Percentiles rank a stretch among this genome's conserved stretches.
phyloP scores from a whole-genome alignment of 2,113 vertebrate species.

The Danio rerio region DNA sequence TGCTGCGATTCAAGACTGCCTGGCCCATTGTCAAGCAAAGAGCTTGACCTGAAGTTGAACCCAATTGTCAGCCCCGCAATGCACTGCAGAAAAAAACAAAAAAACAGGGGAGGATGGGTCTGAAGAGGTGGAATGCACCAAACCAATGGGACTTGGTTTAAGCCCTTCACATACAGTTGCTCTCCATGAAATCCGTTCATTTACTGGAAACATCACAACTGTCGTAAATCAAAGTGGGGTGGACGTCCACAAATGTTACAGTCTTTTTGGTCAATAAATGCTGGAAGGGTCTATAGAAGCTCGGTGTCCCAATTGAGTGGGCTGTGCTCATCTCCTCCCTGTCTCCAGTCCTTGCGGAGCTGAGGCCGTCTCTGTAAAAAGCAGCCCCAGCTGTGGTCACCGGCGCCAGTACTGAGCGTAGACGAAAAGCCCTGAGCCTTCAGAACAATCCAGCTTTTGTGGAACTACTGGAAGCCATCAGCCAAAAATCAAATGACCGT shows the following conservation, averaged over 20 bases:
- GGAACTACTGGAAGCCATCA: constrained; percentile 82
- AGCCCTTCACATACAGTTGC: neutral
- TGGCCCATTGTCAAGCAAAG: constrained; percentile 91
- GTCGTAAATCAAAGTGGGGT: constrained; percentile 14
- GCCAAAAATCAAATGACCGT: constrained; percentile 81
- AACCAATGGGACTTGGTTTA: constrained; percentile 10
- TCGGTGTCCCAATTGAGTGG: constrained; percentile 31
- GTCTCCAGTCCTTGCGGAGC: constrained; percentile 51
- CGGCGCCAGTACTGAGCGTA: constrained; percentile 76
- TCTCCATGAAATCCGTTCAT: constrained; percentile 11
- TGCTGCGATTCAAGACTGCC: constrained; percentile 95
- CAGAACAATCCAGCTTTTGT: constrained; percentile 83
- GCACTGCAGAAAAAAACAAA: constrained; percentile 73
- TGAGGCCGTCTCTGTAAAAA: constrained; percentile 70
- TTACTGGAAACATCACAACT: neutral
- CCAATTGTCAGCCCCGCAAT: constrained; percentile 93
- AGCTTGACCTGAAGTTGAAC: constrained; percentile 99
- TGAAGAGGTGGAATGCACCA: constrained; percentile 24
- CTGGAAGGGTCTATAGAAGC: constrained; percentile 24
- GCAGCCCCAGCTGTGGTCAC: constrained; percentile 80
- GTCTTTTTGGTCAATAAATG: constrained; percentile 8
- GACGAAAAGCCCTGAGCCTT: constrained; percentile 74
- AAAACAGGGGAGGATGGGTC: constrained; percentile 71
- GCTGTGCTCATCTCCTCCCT: constrained; percentile 34
- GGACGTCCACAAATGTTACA: neutral